A percentile compares a stretch with the other conserved stretches of the same genome.
phyloP scores from a whole-genome alignment of 2,888 invertebrate genomes.

The Drosophila picticornis region DNA sequence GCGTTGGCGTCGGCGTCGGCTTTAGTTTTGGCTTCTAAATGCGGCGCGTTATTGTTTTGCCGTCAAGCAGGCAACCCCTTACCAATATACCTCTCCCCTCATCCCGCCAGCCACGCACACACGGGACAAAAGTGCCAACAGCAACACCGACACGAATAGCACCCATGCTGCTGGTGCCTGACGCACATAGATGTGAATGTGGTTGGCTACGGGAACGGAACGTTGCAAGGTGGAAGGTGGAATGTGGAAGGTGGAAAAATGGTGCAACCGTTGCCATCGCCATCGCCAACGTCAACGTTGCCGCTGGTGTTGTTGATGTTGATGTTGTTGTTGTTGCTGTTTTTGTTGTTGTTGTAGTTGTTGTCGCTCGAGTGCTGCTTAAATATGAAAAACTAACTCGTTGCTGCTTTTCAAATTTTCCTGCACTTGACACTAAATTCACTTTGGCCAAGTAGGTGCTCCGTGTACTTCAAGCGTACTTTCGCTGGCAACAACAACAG shows the following conservation, averaged over 20 bases:
- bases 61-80: constrained; percentile 31
- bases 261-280: constrained; percentile 7
- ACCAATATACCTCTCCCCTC: constrained; percentile 2
- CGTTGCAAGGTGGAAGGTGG: constrained; percentile 22
- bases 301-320: not conserved
- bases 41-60: constrained; percentile 69
- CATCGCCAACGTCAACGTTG: constrained; percentile 1
- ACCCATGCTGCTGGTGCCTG: constrained; percentile 17
- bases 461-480: constrained; percentile 73
- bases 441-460: constrained; percentile 81
- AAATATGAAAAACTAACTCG: constrained; percentile 81
- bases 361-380: constrained; percentile 70
- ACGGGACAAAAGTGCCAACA: constrained; percentile 31
- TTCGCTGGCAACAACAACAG: constrained; percentile 61
- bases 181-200: constrained; percentile 13
- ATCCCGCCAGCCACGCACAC: constrained; percentile 14
- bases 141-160: constrained; percentile 18
- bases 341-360: constrained; percentile 41
- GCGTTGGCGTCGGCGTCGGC: constrained; percentile 10
- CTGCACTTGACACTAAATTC: constrained; percentile 81
- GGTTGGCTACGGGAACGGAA: constrained; percentile 10
- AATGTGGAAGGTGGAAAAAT: constrained; percentile 2
- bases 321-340: constrained; percentile 15
- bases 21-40: constrained; percentile 64
- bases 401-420: constrained; percentile 77